Evolutionary conservation across 2,888 invertebrate genomes (phyloP).

Genomic region (Rhaphigaster nebulosa): DNA sequence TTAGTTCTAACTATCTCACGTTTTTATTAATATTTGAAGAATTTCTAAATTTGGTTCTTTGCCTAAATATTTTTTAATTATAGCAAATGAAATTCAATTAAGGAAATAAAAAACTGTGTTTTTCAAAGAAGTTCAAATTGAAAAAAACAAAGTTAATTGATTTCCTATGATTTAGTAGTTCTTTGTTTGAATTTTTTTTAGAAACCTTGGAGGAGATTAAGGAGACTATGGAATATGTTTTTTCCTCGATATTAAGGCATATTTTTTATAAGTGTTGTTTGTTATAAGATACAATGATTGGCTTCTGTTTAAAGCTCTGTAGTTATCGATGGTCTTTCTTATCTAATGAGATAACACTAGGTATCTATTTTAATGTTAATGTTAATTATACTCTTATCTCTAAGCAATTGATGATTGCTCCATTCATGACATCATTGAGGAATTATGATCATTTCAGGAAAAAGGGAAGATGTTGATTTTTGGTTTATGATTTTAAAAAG

Average conservation of each 20-base stretch:
- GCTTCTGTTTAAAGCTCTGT: background rate
- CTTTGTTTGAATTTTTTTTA: background rate
- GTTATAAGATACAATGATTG: background rate
- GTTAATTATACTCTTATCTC: background rate
- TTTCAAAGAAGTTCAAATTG: too few species aligned
- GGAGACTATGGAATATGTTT: background rate
- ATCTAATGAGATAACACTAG: background rate
- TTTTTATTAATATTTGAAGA: too few species aligned
- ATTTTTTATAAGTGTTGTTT: background rate
- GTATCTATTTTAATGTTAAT: background rate
- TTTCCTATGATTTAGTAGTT: background rate
- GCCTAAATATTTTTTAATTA: too few species aligned
- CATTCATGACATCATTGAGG: background rate
- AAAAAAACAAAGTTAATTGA: background rate
- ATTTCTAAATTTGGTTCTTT: too few species aligned
- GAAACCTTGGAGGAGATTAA: background rate
- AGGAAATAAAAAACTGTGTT: too few species aligned
- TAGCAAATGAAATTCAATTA: too few species aligned
- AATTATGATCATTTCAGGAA: background rate
- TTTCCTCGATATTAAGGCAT: background rate
- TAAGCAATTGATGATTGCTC: background rate
- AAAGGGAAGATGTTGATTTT: background rate
- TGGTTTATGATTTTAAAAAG: background rate
- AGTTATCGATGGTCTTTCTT: background rate
- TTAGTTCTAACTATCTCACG: too few species aligned